Percentiles rank a stretch among this genome's conserved stretches.
These are phyloP conservation scores for Chrysaora quinquecirrha DNA, from an alignment of 30 jellyfish, hydroid and myxozoan genomes.

Conservation along the genomic window DNA sequence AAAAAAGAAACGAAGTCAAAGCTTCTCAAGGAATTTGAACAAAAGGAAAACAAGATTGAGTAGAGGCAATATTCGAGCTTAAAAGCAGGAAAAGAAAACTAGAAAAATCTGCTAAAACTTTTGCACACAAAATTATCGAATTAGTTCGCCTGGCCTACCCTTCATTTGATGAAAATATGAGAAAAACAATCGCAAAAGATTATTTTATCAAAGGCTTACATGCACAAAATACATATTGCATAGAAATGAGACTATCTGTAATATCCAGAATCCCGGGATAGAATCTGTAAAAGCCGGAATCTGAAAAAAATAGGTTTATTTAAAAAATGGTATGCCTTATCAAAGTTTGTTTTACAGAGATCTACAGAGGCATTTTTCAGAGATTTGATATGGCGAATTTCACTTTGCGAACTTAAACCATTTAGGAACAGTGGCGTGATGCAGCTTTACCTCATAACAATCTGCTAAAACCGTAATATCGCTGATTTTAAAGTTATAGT, in stretches of 20 bases:
- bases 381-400: not conserved
- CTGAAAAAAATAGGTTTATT: too few relatives aligned
- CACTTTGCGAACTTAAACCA: not conserved
- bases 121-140: too few relatives aligned
- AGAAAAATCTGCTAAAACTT: constrained; percentile 30
- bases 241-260: too few relatives aligned
- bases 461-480: too few relatives aligned
- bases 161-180: too few relatives aligned
- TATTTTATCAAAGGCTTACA: not conserved
- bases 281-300: too few relatives aligned
- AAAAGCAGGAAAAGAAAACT: not conserved
- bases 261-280: too few relatives aligned
- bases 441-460: too few relatives aligned
- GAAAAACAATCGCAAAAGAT: too few relatives aligned
- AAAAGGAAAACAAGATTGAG: constrained; percentile 38
- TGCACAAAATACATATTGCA: constrained; percentile 25
- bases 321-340: too few relatives aligned
- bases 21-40: constrained; percentile 18
- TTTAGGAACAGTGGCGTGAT: too few relatives aligned
- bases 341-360: not conserved
- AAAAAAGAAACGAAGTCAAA: not conserved
- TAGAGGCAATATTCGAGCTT: constrained; percentile 15
- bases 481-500: not conserved
- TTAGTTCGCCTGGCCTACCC: too few relatives aligned
- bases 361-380: not conserved